Evolutionary conservation across 2,797 vertebrate genomes (phyloP), one percentile per base, ranked within the genome.

Genomic region (Podargus strigoides): DNA sequence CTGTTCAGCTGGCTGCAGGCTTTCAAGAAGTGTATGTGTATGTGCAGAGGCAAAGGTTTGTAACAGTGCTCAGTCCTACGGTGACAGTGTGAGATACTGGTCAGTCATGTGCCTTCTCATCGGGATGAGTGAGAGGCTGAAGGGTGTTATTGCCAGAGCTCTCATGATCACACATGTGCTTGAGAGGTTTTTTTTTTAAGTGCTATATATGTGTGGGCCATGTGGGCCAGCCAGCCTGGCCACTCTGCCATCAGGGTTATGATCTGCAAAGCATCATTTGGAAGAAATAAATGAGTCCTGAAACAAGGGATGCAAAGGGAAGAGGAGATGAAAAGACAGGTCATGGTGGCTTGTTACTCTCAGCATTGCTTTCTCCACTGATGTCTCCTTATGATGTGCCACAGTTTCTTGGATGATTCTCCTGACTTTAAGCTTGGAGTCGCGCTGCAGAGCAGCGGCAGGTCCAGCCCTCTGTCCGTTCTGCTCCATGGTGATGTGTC

Each of bases 11-110:
- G 88, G 42, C 60, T 89, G 84, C 73, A 91, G 84, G 32, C 20
- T 79, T 44, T 68, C 75, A 27, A 30, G 37, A 32, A 13, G 14
- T 27, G 36, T 10, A 3, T 6, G 28, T 42, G 70, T 14, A 10
- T 12, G 64, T 28, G 79, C 34, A 62, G 47, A n/a, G 70, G 23
- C 16, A 23, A 34, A 67, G 22, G 50, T 2, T 49, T 66, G 87
- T 85, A 55, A 60, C 1, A 0, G 42, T 4, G 10, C 50, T 41
- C 10, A 3, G 37, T 60, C 69, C 72, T 32, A 30, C 0, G 0
- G 77, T 55, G 83, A 59, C 63, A n/a, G 23, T 0, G n/a, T 2
- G 14, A 68, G 4, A 34, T 64, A 12, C 19, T 3, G 15, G 75
- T 28, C 72, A 18, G 41, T 4, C 32, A 1, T 2, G 47, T 76